Conservation (phyloP, 2,888 invertebrate species). For the Boloria euphrosyne region DNA sequence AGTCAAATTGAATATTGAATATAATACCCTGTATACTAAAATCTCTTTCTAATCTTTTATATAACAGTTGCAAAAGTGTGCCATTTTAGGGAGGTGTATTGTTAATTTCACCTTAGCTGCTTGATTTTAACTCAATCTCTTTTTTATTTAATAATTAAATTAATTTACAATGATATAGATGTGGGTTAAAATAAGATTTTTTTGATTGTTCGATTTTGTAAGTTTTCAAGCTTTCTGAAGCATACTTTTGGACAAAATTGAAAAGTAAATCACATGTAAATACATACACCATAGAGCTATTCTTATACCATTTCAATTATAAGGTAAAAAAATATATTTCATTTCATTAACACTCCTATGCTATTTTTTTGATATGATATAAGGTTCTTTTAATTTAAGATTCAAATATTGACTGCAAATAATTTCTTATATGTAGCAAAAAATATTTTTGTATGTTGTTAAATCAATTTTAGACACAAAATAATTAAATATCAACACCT, state of each 20-base stretch:
- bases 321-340: constrained; percentile 26
- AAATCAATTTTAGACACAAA: no score
- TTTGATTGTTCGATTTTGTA: constrained; percentile 2
- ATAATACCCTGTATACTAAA: constrained; percentile 45
- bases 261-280: constrained; percentile 21
- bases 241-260: constrained; percentile 9
- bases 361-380: constrained; percentile 13
- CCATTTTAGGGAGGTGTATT: constrained; percentile 29
- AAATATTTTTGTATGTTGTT: no score
- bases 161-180: constrained; percentile 4
- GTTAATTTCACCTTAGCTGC: constrained; percentile 13
- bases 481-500: no score
- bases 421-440: no score
- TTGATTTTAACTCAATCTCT: constrained; percentile 14
- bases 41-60: constrained; percentile 34
- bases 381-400: background rate
- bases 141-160: constrained; percentile 1
- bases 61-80: constrained; percentile 32
- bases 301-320: constrained; percentile 14
- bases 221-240: constrained; percentile 12
- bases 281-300: constrained; percentile 15
- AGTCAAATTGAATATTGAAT: constrained; percentile 36
- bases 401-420: background rate
- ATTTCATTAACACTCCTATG: constrained; percentile 10
- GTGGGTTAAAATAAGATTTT: constrained; percentile 13